These are phyloP conservation scores for Porites evermanni DNA, from an alignment of 92 coral and sea anemone genomes.

Conservation along the genomic window DNA sequence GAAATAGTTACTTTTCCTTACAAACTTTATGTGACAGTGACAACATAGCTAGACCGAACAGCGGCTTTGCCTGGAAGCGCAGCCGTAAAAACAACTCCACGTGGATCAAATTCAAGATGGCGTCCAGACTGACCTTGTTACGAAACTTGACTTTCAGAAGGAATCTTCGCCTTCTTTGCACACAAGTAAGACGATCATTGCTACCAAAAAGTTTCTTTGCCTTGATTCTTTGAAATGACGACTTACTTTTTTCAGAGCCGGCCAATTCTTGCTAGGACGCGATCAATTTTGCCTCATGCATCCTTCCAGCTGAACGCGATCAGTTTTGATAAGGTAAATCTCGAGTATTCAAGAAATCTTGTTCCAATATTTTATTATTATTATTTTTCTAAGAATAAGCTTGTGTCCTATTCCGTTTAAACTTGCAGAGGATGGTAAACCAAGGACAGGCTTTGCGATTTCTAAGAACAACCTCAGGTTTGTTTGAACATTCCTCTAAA, in stretches of 20 bases:
- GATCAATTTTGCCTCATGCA: conserved; percentile 7
- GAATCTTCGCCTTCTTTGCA: conserved; percentile 37
- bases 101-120: conserved; percentile 78
- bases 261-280: background rate
- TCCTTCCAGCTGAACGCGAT: background rate
- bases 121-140: conserved; percentile 66
- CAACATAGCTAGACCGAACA: background rate
- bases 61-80: conserved; percentile 59
- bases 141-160: conserved; percentile 47
- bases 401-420: background rate
- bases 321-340: conserved; percentile 14
- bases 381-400: background rate
- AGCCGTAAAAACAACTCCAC: conserved; percentile 52
- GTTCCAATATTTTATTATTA: background rate
- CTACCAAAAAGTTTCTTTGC: background rate
- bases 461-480: conserved; percentile 10
- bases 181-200: conserved; percentile 25
- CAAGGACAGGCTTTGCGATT: conserved; percentile 1
- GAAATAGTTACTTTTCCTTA: background rate
- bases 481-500: background rate
- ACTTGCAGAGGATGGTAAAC: conserved; percentile 20
- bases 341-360: background rate
- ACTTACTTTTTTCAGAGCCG: conserved; percentile 23
- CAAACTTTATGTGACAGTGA: too few species aligned
- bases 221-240: background rate